A percentile compares a stretch with the other conserved stretches of the same genome.
Conservation (phyloP, 2,113 vertebrate genomes). For the Callocephalon fimbriatum region DNA sequence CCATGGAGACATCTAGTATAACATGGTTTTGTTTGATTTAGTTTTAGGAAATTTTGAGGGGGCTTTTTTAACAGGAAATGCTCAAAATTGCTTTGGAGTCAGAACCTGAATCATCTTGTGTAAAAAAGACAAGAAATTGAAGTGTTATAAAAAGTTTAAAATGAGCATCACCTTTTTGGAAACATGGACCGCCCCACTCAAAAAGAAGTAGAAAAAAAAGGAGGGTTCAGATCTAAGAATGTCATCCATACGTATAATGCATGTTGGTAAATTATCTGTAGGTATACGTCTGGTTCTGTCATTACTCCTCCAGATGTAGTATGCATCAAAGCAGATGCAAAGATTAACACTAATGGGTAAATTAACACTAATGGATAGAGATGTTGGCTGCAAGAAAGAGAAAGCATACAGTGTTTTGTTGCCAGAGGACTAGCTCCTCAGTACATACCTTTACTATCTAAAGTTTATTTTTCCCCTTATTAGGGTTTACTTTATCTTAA, state of each 20-base stretch:
- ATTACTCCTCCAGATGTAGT: neutral
- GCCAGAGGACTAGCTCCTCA: neutral
- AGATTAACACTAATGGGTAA: neutral
- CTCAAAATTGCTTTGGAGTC: neutral
- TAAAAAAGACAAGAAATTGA: neutral
- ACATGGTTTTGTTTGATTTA: fast-evolving
- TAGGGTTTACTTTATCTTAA: neutral
- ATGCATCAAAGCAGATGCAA: slow-evolving; percentile 6
- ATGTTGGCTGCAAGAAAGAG: neutral
- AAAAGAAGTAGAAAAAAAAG: neutral
- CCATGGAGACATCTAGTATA: neutral
- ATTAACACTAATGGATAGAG: neutral
- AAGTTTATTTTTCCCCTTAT: neutral
- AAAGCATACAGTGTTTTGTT: neutral
- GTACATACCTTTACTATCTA: neutral
- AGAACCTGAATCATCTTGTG: neutral
- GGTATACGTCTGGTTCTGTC: neutral
- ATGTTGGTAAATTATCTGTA: neutral
- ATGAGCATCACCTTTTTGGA: neutral
- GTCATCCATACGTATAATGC: neutral
- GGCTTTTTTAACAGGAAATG: neutral
- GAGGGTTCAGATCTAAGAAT: neutral
- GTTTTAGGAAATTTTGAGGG: neutral
- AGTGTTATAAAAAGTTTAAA: neutral
- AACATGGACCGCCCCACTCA: neutral